phyloP scores from a whole-genome alignment of 2,888 invertebrate species.

The Apamea epomidion region DNA sequence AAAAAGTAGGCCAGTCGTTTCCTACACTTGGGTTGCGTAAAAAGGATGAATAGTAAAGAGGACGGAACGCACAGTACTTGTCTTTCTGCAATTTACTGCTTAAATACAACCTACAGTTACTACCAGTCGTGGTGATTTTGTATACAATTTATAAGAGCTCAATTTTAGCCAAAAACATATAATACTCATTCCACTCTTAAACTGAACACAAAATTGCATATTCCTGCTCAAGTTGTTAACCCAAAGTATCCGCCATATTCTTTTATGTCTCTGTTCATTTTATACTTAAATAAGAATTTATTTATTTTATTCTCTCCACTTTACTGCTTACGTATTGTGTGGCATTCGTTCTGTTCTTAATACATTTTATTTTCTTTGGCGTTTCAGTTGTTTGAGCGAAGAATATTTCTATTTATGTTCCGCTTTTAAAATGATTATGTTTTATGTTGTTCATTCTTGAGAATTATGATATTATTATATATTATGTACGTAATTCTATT shows the following conservation, averaged over 20 bases:
- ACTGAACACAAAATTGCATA: slow-evolving; percentile 20
- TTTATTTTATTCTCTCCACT: slow-evolving; percentile 44
- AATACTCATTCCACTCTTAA: neutral
- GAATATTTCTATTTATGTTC: slow-evolving; percentile 27
- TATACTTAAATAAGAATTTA: slow-evolving; percentile 30
- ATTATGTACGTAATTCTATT: neutral
- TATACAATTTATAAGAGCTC: neutral
- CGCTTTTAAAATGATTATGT: slow-evolving; percentile 14
- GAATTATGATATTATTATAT: neutral
- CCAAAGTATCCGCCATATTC: slow-evolving; percentile 23
- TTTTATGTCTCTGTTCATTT: slow-evolving; percentile 43
- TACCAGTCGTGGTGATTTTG: neutral
- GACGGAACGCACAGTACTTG: too few relatives aligned
- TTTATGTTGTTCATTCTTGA: slow-evolving; percentile 7
- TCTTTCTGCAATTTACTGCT: neutral
- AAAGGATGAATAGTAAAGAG: neutral
- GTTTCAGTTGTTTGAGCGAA: slow-evolving; percentile 32
- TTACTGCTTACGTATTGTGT: slow-evolving; percentile 40
- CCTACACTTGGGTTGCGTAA: too few relatives aligned
- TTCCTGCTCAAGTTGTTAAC: slow-evolving; percentile 17
- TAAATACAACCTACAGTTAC: neutral
- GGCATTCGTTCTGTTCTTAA: slow-evolving; percentile 32
- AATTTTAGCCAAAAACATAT: neutral
- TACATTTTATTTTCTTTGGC: slow-evolving; percentile 39
- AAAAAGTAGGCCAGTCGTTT: neutral